Conservation (phyloP, 2,797 vertebrate species). For the Chelmon rostratus region DNA sequence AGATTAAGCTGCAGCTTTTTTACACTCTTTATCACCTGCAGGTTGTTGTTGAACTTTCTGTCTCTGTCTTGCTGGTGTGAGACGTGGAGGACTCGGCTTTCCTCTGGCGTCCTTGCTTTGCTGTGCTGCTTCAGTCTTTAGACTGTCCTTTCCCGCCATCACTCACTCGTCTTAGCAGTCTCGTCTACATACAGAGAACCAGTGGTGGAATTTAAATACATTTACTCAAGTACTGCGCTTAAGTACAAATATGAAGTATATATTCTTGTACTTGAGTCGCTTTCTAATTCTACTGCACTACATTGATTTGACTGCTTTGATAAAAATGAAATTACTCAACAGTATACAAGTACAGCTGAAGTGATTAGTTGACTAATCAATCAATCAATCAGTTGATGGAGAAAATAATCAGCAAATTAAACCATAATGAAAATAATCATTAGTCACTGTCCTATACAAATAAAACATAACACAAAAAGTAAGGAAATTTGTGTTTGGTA, state of each 20-base stretch:
- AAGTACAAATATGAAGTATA: not conserved
- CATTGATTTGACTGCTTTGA: not conserved
- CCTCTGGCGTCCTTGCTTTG: fast-evolving
- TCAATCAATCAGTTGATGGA: too few species aligned
- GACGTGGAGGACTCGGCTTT: not conserved
- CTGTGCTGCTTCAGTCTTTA: fast-evolving
- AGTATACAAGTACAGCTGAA: too few species aligned
- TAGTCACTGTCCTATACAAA: too few species aligned
- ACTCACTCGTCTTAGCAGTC: not conserved
- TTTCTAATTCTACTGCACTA: not conserved
- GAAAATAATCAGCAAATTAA: too few species aligned
- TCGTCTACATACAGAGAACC: not conserved
- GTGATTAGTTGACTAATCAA: too few species aligned
- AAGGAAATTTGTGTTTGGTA: too few species aligned
- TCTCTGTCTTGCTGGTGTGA: slow-evolving; percentile 1
- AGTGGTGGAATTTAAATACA: not conserved
- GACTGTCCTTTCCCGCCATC: slow-evolving; percentile 18
- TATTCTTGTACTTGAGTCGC: too few species aligned
- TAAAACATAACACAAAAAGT: too few species aligned
- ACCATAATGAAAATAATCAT: too few species aligned
- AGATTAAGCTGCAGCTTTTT: too few species aligned
- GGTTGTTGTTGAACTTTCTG: slow-evolving; percentile 8
- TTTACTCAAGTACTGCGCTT: not conserved
- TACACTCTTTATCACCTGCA: slow-evolving; percentile 14
- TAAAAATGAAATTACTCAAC: too few species aligned